Conservation (phyloP, 2,113 vertebrate species). For the Seriola quinqueradiata region DNA sequence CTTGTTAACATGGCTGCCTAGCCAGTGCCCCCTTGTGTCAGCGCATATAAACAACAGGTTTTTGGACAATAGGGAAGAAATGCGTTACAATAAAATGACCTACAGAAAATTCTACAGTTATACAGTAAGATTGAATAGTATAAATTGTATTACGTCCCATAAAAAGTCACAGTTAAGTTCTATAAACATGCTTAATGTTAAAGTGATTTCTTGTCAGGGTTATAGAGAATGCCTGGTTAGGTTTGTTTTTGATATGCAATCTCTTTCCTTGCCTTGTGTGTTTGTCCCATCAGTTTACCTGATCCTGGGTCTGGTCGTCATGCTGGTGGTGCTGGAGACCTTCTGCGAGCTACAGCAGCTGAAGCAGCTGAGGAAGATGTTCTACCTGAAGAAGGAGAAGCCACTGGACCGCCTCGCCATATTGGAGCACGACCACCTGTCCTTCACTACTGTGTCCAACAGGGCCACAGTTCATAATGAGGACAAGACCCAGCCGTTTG, state of each 20-base stretch:
- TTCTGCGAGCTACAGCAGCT: conserved; percentile 97
- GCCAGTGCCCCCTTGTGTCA: conserved; percentile 64
- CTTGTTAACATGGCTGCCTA: background rate
- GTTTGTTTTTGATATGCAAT: background rate
- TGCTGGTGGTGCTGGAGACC: conserved; percentile 97
- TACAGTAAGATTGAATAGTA: background rate
- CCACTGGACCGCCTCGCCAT: conserved; percentile 91
- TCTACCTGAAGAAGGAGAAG: conserved; percentile 96
- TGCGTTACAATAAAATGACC: background rate
- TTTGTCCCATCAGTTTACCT: conserved; percentile 88
- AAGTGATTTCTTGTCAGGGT: background rate
- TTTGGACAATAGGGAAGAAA: background rate
- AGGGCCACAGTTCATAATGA: conserved; percentile 78
- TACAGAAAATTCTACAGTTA: background rate
- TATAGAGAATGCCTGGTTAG: background rate
- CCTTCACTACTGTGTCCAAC: conserved; percentile 91
- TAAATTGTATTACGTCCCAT: background rate
- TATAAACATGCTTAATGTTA: background rate
- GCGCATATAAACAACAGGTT: conserved; percentile 13
- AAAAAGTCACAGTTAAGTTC: background rate
- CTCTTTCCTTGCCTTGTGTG: background rate
- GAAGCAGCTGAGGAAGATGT: conserved; percentile 95
- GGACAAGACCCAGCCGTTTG: conserved; percentile 89
- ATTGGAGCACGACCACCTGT: conserved; percentile 93
- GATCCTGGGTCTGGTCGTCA: conserved; percentile 92